These are phyloP conservation scores for Callyntrura guangdongensis DNA, from an alignment of 2,888 invertebrate genomes.

Conservation along the genomic window DNA sequence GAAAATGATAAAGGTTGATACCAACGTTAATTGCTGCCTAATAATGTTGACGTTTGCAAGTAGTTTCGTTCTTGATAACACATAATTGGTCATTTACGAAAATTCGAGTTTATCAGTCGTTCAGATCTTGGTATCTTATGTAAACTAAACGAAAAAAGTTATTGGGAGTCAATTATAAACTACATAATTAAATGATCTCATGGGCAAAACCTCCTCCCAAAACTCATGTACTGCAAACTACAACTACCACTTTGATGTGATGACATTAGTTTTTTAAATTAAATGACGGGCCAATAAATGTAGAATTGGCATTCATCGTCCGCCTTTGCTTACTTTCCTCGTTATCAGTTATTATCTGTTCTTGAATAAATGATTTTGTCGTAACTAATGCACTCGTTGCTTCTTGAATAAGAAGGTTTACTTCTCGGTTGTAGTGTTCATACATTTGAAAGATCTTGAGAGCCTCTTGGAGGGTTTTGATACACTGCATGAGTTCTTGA, in stretches of 20 bases:
- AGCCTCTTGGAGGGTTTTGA: constrained; percentile 80
- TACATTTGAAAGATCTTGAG: constrained; percentile 79
- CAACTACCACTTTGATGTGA: too few relatives aligned
- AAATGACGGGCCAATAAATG: neutral
- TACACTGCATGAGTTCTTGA: constrained; percentile 69
- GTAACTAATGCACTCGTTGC: constrained; percentile 76
- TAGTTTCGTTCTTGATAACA: too few relatives aligned
- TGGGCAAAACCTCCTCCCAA: too few relatives aligned
- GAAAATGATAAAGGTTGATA: neutral
- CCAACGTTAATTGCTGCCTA: neutral
- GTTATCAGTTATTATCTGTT: constrained; percentile 62
- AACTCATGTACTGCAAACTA: too few relatives aligned
- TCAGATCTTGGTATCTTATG: too few relatives aligned
- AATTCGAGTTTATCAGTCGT: constrained; percentile 2
- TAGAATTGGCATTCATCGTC: constrained; percentile 7
- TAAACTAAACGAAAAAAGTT: too few relatives aligned
- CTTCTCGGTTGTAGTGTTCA: constrained; percentile 78
- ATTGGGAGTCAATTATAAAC: too few relatives aligned
- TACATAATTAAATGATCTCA: too few relatives aligned
- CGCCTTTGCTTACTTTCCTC: constrained; percentile 54
- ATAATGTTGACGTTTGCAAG: too few relatives aligned
- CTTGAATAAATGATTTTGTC: constrained; percentile 72
- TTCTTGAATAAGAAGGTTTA: constrained; percentile 78
- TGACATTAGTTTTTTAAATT: neutral
- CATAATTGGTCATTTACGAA: constrained; percentile 6